These are phyloP conservation scores for Podocnemis expansa DNA, from an alignment of 2,113 vertebrate species.

Conservation along the genomic window DNA sequence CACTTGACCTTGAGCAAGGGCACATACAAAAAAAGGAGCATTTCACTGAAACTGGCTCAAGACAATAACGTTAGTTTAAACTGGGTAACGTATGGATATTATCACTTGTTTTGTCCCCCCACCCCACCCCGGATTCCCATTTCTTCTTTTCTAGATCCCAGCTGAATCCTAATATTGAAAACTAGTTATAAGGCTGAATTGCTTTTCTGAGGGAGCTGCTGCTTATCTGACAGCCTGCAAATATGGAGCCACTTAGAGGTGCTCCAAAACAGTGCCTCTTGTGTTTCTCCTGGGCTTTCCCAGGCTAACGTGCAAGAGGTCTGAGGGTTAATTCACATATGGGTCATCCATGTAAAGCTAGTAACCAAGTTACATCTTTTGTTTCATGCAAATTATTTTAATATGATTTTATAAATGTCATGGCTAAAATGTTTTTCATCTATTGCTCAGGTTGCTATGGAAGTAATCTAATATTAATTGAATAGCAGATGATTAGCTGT, in stretches of 20 bases:
- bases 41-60: fast-evolving
- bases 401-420: fast-evolving
- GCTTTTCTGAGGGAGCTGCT: fast-evolving
- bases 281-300: background rate
- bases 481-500: background rate
- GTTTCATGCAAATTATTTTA: fast-evolving
- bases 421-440: background rate
- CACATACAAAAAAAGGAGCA: fast-evolving
- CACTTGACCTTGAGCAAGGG: background rate
- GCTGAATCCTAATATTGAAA: background rate
- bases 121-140: fast-evolving
- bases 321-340: background rate
- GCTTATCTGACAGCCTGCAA: background rate
- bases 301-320: background rate
- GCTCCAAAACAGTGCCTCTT: background rate
- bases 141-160: background rate
- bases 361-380: background rate
- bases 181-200: background rate
- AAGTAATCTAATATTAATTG: background rate
- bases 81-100: background rate
- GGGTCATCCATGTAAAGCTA: background rate
- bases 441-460: background rate
- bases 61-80: fast-evolving
- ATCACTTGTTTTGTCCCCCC: fast-evolving
- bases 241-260: background rate